Evolutionary conservation across 2,797 vertebrate species (phyloP), one percentile per base, ranked within the genome.

Genomic region (Pachyuromys duprasi): DNA sequence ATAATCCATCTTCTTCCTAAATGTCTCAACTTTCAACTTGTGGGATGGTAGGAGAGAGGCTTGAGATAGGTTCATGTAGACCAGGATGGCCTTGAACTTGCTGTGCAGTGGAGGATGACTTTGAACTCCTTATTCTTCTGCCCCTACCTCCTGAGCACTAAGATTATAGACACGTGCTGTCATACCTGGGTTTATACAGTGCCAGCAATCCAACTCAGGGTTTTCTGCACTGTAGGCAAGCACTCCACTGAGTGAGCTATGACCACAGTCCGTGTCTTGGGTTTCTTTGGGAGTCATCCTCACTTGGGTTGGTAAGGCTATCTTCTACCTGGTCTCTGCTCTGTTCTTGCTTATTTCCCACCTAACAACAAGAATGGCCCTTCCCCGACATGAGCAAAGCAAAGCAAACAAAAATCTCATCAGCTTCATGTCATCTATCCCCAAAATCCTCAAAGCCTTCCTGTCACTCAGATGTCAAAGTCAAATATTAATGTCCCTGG

Each of bases 1-100:
- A 45, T n/a, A 55, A 39, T 89, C 79, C 88, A 3, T 72, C 70
- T 83, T 90, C 76, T 92, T 89, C 55, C 31, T 67, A 67, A 84
- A 74, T 86, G 93, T 89, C 36, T 82, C 31, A 62, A 92, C 76
- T 92, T 94, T 87, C 28, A 76, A n/a, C 57, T 81, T 24, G 49
- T 9, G 45, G 39, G 60, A 57, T 0, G 4, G 70, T 12, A 67
- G 12, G 3, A n/a, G n/a, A 42, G 9, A 65, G 33, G 70, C n/a
- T 84, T 67, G 42, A 84, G 42, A 49, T 36, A 39, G n/a, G 14
- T 36, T 39, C 8, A 3, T 3, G 84, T 70, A 72, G 3, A 53
- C 8, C 67, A 86, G 24, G 84, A 8, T 86, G 22, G 13, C 49
- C 22, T 72, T 55, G 65, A 86, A 82, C n/a, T 82, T 26, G 24